Conservation (phyloP, 2,113 vertebrate genomes). For the Cisticola juncidis region DNA sequence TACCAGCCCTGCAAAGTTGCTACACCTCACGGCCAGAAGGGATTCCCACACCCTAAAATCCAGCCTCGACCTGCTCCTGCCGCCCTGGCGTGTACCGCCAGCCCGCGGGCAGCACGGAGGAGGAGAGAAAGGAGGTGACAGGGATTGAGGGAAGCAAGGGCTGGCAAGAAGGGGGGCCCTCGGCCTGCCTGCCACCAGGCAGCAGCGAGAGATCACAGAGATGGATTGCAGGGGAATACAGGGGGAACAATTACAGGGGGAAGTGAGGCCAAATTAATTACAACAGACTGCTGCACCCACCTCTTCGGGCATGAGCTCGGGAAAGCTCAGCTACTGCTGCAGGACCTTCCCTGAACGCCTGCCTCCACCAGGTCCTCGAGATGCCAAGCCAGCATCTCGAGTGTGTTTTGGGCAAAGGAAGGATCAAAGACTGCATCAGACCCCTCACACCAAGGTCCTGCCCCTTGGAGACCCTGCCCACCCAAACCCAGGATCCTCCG, state of each 20-base stretch:
- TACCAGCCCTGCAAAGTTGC: neutral
- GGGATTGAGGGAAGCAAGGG: neutral
- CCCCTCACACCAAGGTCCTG: neutral
- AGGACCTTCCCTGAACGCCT: neutral
- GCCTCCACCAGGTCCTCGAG: rapidly evolving
- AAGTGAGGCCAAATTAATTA: neutral
- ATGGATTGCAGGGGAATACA: neutral
- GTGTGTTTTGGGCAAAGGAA: rapidly evolving
- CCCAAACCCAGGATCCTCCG: rapidly evolving
- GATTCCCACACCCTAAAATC: constrained; percentile 20
- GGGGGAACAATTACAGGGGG: too few relatives aligned
- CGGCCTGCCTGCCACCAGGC: neutral
- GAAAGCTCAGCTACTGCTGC: neutral
- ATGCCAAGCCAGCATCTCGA: neutral
- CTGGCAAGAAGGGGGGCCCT: neutral
- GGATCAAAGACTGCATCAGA: rapidly evolving
- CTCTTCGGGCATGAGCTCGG: rapidly evolving
- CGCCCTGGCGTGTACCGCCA: rapidly evolving
- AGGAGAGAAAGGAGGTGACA: neutral
- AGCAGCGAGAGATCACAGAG: rapidly evolving
- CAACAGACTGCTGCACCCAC: neutral
- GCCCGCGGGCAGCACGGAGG: neutral
- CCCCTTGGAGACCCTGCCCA: neutral
- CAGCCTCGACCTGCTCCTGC: neutral
- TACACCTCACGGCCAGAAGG: neutral